Base-by-base conservation (phyloP, 2,113 vertebrate genomes). In the Anolis carolinensis region DNA sequence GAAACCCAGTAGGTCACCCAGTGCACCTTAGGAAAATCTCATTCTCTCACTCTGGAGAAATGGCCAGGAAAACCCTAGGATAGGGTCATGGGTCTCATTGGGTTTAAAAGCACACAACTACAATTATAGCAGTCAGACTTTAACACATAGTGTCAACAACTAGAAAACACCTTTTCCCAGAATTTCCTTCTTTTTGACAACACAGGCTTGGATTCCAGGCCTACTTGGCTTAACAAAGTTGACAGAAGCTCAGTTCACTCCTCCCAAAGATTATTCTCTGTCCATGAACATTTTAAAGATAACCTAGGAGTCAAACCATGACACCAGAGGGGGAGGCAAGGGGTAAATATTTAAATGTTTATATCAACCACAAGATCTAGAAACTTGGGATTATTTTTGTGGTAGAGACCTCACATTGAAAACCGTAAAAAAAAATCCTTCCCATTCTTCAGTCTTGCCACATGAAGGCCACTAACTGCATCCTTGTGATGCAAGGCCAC, bases 341-440 rank as follows among this genome's bases (percentile, higher is more conserved):
- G 3, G 9, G 30, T 18, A 79, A 39, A 50, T 55, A n/a, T 81
- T 81, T 67, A n/a, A 25, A 65, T 23, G 30, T 67, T 82, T 71
- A 72, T 72, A 72, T 82, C 32, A 34, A 77, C 62, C 74, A 78
- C 23, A 52, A 85, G 44, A 77, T 68, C 23, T 34, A 84, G 30
- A 77, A 70, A 67, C 23, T 39, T 55, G 50, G 16, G 44, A 27
- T 48, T 65, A 48, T 44, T 76, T 84, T 82, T 63, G 36, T 75
- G 1, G 11, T 74, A 44, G 7, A 67, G 8, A 20, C 76, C 39
- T n/a, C 30, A 52, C n/a, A 67, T 74, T 21, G 62, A 77, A 68
- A 14, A 34, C n/a, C 32, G 21, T 68, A 72, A 86, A 30, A 80
- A 79, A 30, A 80, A 79, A 72, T 32, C 6, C 0, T 79, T 62